phyloP scores from a whole-genome alignment of 2,797 vertebrate genomes.

The Sebastes ruberrimus region DNA sequence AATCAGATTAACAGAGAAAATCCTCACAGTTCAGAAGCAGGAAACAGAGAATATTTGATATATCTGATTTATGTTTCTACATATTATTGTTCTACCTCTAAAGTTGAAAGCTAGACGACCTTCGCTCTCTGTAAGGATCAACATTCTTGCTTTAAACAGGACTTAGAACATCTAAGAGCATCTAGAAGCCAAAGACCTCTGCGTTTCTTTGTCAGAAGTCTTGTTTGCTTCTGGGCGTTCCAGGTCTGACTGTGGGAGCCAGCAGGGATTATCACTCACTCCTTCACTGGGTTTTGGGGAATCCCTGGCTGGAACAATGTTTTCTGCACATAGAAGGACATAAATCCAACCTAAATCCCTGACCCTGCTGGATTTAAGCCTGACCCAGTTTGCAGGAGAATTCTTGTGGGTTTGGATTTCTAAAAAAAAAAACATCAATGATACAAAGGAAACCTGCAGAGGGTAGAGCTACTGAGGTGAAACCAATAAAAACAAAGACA shows the following conservation, averaged over 20 bases:
- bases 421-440: not conserved
- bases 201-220: not conserved
- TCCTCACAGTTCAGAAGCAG: not conserved
- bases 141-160: constrained; percentile 2
- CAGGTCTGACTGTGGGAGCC: constrained; percentile 8
- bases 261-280: constrained; percentile 33
- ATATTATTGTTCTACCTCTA: not conserved
- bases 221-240: not conserved
- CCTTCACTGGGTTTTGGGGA: constrained; percentile 3
- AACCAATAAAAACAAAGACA: not conserved
- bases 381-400: not conserved
- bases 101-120: not conserved
- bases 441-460: not conserved
- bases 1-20: not conserved
- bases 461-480: not conserved
- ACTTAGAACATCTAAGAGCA: not conserved
- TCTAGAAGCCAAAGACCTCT: not conserved
- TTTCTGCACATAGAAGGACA: constrained; percentile 11
- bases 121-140: not conserved
- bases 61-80: not conserved
- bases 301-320: constrained; percentile 27
- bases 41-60: not conserved
- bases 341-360: constrained; percentile 37
- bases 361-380: constrained; percentile 27
- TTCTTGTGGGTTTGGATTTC: not conserved